These are phyloP conservation scores for Drosophila kurseongensis DNA, from an alignment of 1,140 invertebrate species.

Conservation along the genomic window DNA sequence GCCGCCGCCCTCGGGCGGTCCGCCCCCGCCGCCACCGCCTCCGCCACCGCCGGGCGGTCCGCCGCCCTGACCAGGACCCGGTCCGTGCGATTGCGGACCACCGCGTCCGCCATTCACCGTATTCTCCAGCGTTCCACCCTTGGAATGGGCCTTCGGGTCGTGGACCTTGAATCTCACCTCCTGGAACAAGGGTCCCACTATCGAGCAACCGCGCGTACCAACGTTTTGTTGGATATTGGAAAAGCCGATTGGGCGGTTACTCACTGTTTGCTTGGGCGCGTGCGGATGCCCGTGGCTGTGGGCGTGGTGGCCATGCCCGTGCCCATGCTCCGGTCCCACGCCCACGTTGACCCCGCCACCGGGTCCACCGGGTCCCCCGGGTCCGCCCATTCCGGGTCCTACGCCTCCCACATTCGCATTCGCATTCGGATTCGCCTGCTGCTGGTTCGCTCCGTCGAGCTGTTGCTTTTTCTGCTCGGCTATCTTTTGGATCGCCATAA, in stretches of 20 bases:
- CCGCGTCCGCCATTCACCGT: constrained; percentile 92
- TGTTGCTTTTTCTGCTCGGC: constrained; percentile 94
- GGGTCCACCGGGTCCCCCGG: constrained; percentile 68
- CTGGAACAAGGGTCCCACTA: constrained; percentile 93
- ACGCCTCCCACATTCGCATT: constrained; percentile 77
- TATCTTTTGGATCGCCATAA: constrained; percentile 94
- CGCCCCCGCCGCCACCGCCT: constrained; percentile 75
- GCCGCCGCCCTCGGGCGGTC: constrained; percentile 84
- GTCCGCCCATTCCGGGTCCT: constrained; percentile 62
- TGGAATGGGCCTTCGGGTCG: constrained; percentile 95
- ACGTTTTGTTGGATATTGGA: constrained; percentile 85
- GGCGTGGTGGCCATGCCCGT: constrained; percentile 84
- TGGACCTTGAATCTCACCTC: constrained; percentile 97
- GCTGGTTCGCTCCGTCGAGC: constrained; percentile 88
- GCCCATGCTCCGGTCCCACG: constrained; percentile 84
- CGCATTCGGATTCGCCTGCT: constrained; percentile 85
- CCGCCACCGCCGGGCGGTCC: constrained; percentile 77
- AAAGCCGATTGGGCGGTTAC: constrained; percentile 85
- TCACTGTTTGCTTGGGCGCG: constrained; percentile 85
- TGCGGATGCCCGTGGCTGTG: constrained; percentile 85
- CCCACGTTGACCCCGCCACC: constrained; percentile 37
- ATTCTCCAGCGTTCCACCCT: constrained; percentile 95
- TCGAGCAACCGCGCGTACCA: constrained; percentile 86
- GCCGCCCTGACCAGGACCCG: constrained; percentile 66
- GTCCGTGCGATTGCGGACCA: constrained; percentile 85